These are phyloP conservation scores for Polymixis lichenea DNA, from an alignment of 2,888 invertebrate species.

Conservation along the genomic window DNA sequence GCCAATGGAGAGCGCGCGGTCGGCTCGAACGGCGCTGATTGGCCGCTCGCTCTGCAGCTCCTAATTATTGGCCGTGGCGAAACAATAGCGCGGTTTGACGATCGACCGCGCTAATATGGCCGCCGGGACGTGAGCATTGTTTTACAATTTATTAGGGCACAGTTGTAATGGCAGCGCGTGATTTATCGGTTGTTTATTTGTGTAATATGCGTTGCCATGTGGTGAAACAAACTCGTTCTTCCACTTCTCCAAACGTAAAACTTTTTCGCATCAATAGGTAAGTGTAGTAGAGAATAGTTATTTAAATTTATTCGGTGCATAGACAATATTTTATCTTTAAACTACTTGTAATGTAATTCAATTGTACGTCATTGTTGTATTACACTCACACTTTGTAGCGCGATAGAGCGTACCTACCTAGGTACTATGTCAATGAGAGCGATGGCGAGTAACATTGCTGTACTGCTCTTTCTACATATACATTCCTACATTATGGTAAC, in stretches of 20 bases:
- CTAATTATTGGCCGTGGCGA: constrained; percentile 84
- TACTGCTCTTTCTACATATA: background rate
- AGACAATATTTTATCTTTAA: background rate
- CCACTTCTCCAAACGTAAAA: background rate
- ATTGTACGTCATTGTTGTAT: background rate
- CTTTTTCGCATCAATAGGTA: constrained; percentile 4
- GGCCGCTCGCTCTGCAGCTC: constrained; percentile 72
- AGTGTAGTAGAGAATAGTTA: background rate
- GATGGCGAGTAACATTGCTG: background rate
- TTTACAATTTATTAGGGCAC: constrained; percentile 73
- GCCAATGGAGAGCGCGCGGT: constrained; percentile 77
- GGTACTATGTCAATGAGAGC: background rate
- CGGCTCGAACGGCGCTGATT: constrained; percentile 76
- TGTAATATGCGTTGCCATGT: constrained; percentile 34
- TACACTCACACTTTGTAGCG: background rate
- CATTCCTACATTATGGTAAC: background rate
- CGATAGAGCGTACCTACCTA: background rate
- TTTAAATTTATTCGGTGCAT: background rate
- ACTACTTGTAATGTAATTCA: background rate
- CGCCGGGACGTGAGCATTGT: constrained; percentile 75
- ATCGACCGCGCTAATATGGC: constrained; percentile 79
- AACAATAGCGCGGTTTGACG: constrained; percentile 79
- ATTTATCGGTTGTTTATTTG: constrained; percentile 70
- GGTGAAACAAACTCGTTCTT: background rate
- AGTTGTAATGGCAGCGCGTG: constrained; percentile 80